phyloP scores from a whole-genome alignment of 2,888 invertebrate species.

The Amaurobius ferox region DNA sequence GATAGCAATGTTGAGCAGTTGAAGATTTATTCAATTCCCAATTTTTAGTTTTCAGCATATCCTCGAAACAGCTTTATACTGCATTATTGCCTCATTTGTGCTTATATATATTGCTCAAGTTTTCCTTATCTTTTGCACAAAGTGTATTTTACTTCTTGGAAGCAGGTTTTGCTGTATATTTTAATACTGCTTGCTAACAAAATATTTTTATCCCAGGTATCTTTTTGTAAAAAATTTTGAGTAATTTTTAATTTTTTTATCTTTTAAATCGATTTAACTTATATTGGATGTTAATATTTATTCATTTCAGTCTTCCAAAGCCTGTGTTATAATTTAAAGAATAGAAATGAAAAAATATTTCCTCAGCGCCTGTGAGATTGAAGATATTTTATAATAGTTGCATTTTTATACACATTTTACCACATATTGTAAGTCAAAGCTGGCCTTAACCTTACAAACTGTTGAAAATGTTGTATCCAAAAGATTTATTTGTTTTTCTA shows the following conservation, averaged over 20 bases:
- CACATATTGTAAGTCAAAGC: background rate
- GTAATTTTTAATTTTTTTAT: background rate
- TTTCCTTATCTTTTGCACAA: no score
- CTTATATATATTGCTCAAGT: no score
- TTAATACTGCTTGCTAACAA: background rate
- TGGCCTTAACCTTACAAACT: background rate
- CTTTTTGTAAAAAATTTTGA: background rate
- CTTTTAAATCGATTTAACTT: background rate
- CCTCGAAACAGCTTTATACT: no score
- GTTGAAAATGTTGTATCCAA: background rate
- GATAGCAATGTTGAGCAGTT: no score
- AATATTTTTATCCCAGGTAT: background rate
- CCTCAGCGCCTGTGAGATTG: background rate
- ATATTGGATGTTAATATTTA: background rate
- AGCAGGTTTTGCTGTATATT: background rate
- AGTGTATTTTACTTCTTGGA: background rate
- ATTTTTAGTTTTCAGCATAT: background rate
- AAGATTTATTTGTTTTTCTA: background rate
- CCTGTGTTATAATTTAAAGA: slow-evolving; percentile 33
- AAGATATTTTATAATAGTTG: background rate
- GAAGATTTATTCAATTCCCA: no score
- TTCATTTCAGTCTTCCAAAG: slow-evolving; percentile 50
- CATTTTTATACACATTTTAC: background rate
- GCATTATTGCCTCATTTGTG: no score
- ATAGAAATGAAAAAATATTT: background rate